A percentile compares a stretch with the other conserved stretches of the same genome.
These are phyloP conservation scores for Coronaproctus castanopsis DNA, from an alignment of 2,888 invertebrate species.

Conservation along the genomic window DNA sequence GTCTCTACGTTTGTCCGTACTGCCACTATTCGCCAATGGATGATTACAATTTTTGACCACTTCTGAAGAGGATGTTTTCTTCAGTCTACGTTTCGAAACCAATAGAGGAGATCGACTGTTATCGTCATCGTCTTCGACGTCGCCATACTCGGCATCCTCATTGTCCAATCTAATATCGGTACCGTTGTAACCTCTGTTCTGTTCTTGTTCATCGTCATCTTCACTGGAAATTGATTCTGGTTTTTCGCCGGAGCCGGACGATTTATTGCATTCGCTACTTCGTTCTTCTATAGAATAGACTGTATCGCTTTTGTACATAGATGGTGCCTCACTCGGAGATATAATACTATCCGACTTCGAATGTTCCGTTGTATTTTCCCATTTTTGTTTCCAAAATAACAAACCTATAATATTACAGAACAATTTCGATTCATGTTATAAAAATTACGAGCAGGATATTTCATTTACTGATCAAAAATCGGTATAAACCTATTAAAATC, in stretches of 20 bases:
- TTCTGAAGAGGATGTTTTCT: slow-evolving; percentile 8
- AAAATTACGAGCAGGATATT: no score
- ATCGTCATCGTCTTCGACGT: slow-evolving; percentile 13
- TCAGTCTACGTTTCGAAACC: slow-evolving; percentile 8
- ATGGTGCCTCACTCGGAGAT: slow-evolving; percentile 7
- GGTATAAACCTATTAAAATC: no score
- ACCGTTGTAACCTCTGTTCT: slow-evolving; percentile 14
- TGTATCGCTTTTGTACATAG: slow-evolving; percentile 34
- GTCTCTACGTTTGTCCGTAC: no score
- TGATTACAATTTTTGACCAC: not conserved
- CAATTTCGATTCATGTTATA: no score
- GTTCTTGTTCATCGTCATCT: slow-evolving; percentile 14
- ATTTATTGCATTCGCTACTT: slow-evolving; percentile 48
- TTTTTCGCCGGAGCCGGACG: slow-evolving; percentile 20
- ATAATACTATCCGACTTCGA: slow-evolving; percentile 1
- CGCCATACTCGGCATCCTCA: slow-evolving; percentile 18
- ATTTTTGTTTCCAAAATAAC: slow-evolving; percentile 20
- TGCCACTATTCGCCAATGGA: not conserved
- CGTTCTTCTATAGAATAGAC: slow-evolving; percentile 71
- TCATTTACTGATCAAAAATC: no score
- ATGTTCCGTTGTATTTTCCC: slow-evolving; percentile 5
- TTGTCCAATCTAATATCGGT: slow-evolving; percentile 18
- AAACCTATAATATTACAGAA: slow-evolving; percentile 14
- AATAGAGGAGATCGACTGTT: slow-evolving; percentile 16
- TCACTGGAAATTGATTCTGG: slow-evolving; percentile 19